Evolutionary conservation across 1,140 invertebrate genomes (phyloP), one percentile per base, ranked within the genome.

Genomic region (Anagrus nilaparvatae): DNA sequence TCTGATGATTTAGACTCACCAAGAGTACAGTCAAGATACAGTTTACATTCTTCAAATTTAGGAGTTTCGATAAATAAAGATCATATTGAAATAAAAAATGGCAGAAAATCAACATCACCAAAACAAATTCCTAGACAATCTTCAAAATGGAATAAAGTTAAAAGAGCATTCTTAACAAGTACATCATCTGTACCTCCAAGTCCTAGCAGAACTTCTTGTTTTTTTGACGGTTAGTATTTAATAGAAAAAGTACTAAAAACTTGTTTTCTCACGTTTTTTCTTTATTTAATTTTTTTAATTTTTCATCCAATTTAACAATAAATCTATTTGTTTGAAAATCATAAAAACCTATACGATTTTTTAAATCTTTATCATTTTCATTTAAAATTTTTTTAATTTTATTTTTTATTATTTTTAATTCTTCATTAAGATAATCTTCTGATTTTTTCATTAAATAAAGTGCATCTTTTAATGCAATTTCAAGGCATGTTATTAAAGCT

Each of bases 141-240:
- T 49, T 77, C 75, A 12, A 81, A 82, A 55, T 84, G 82, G 81
- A 76, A 71, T 32, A 79, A 79, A 55, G 78, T 84, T 14, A 82
- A 82, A 56, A 70, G 77, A 45, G 81, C 79, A 6, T 82, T 84
- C 53, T 63, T 82, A 10, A 76, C 77, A 0, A 73, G 73, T 5
- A 65, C 74, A 0, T 69, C 72, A 3, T 81, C 79, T 3, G 76
- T 77, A 5, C 80, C 81, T 2, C 78, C 78, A 13, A 82, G 79
- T 54, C 80, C 81, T 1, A 75, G 69, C 35, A 66, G 73, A 48
- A 68, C 72, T 44, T 75, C 74, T 14, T 71, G 72, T 21, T 80
- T 78, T 60, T 75, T 76, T 50, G 72, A 70, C 25, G 72, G 73
- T 75, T 4, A 42, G 34, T 40, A 10, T 16, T 2, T 13, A 20